A percentile compares a stretch with the other conserved stretches of the same genome.
Evolutionary conservation across 2,888 invertebrate genomes (phyloP).

Genomic region (Torymus tubicola): DNA sequence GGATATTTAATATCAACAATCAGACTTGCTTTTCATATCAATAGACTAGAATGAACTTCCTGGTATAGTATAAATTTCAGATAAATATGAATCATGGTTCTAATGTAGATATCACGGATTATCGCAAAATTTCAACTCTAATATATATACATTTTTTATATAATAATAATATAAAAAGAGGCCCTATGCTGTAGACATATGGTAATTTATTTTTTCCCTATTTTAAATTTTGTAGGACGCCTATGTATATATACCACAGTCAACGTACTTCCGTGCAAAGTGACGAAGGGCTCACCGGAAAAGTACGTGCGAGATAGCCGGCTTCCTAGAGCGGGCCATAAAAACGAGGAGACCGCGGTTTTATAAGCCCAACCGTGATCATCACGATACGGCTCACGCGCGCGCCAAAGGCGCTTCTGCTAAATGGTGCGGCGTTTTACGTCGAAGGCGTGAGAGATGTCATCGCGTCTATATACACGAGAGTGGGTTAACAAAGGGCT

Average conservation of each 20-base stretch:
- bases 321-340: slow-evolving; percentile 6
- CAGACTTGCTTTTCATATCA: too few species aligned
- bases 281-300: background rate
- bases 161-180: background rate
- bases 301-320: background rate
- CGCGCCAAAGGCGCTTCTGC: slow-evolving; percentile 49
- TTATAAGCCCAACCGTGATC: slow-evolving; percentile 33
- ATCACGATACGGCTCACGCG: slow-evolving; percentile 22
- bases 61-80: too few species aligned
- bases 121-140: too few species aligned
- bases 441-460: slow-evolving; percentile 64
- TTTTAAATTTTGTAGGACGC: background rate
- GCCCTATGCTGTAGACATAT: too few species aligned
- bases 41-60: too few species aligned
- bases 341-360: slow-evolving; percentile 12
- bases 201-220: background rate
- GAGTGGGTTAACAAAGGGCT: slow-evolving; percentile 65
- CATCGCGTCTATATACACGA: slow-evolving; percentile 57
- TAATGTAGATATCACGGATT: too few species aligned
- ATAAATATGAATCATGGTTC: too few species aligned
- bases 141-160: background rate
- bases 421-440: slow-evolving; percentile 64
- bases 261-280: too few species aligned
- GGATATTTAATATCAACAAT: too few species aligned
- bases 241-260: too few species aligned